These are phyloP conservation scores for Elaphurus davidianus DNA, from an alignment of 2,113 vertebrate genomes.

Conservation along the genomic window DNA sequence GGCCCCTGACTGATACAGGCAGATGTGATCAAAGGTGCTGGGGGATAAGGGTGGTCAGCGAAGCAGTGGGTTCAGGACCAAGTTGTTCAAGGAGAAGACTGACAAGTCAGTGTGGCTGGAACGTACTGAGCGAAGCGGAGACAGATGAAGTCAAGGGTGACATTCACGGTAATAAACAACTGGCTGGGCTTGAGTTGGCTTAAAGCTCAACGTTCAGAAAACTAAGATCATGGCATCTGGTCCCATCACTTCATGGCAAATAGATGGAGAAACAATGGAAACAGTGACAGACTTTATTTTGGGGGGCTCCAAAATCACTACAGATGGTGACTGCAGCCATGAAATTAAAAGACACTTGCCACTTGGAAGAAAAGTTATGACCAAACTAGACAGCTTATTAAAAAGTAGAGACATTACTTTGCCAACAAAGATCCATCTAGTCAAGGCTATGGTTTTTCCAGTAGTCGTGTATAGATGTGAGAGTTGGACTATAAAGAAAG, in stretches of 20 bases:
- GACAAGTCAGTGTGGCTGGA: not conserved
- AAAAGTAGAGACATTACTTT: not conserved
- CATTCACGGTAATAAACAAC: not conserved
- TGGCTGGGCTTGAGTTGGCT: not conserved
- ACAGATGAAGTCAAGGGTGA: not conserved
- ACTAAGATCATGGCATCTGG: not conserved
- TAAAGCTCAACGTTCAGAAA: not conserved
- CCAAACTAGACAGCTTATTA: not conserved
- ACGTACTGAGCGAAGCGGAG: fast-evolving
- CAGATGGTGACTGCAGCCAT: not conserved
- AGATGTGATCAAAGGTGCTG: not conserved
- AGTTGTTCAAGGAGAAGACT: not conserved
- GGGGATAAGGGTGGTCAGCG: not conserved
- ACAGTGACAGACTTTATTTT: not conserved
- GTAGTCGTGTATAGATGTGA: not conserved
- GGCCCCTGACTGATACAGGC: not conserved
- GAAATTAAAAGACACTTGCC: not conserved
- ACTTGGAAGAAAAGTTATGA: not conserved
- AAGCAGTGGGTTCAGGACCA: not conserved
- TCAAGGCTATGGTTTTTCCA: not conserved
- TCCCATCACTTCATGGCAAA: not conserved
- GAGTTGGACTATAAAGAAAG: not conserved
- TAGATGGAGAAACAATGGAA: not conserved
- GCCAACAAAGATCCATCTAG: not conserved
- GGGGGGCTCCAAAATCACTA: not conserved